Evolutionary conservation across 1,140 invertebrate genomes (phyloP).

Genomic region (Lepidurus apus): DNA sequence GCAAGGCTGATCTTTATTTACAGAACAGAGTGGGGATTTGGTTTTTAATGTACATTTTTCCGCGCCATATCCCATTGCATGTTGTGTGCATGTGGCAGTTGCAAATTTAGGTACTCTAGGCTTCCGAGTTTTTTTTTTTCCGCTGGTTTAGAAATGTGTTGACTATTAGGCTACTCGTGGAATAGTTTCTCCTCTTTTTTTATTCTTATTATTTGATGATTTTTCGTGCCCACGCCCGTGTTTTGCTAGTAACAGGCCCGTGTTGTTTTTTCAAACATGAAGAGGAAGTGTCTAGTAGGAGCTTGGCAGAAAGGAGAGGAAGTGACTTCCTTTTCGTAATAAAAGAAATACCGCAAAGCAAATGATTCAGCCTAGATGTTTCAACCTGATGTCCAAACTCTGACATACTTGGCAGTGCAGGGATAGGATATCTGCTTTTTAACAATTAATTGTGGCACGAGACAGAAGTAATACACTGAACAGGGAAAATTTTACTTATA

Average conservation of each 20-base stretch:
- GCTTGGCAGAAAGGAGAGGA: neutral
- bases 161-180: neutral
- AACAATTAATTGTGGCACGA: no score
- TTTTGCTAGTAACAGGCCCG: neutral
- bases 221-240: neutral
- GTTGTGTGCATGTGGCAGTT: slow-evolving; percentile 14
- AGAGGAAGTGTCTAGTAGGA: slow-evolving; percentile 5
- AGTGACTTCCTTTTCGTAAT: slow-evolving; percentile 4
- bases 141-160: slow-evolving; percentile 1
- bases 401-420: neutral
- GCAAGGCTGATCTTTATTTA: no score
- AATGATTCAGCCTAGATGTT: neutral
- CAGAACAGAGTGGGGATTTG: neutral
- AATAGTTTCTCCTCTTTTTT: neutral
- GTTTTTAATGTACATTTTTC: neutral
- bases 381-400: neutral
- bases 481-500: no score
- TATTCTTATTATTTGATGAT: neutral
- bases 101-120: neutral
- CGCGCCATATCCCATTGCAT: neutral
- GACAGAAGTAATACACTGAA: no score
- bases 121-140: neutral
- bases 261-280: neutral
- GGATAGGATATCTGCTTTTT: no score
- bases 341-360: slow-evolving; percentile 19